Base-by-base conservation (phyloP, 2,888 invertebrate genomes). In the Polydrusus tereticollis region DNA sequence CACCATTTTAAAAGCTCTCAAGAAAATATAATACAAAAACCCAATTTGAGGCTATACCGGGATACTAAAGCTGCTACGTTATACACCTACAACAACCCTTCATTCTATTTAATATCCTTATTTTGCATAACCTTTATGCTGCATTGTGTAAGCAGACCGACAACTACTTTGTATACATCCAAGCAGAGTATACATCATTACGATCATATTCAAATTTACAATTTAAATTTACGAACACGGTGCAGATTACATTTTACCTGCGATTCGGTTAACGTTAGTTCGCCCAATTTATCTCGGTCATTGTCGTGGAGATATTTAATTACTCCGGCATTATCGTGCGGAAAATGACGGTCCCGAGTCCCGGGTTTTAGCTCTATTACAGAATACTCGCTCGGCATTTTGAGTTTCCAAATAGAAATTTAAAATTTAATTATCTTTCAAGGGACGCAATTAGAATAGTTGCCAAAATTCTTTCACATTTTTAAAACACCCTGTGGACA, bases 211-310 rank as follows among this genome's bases (percentile, higher is more conserved):
- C 52, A 55, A 29, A 55, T 55, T 55, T 55, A 55, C 52, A 29
- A 55, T 55, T 29, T 29, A 55, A 29, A 55, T 55, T 55, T 55
- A 55, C 52, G 18, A 55, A 55, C 29, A 41, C 29, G 18, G 33
- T n/a, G n/a, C 29, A 55, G 45, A 66, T 66, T 66, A 66, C 26
- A 57, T 45, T 66, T 66, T 57, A 66, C 66, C 57, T 57, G 66
- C 23, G 66, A 12, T 26, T 55, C 57, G 43, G 57, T 26, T 43
- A 57, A 29, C 55, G 45, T 66, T 45, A 18, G 20, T 57, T 57
- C 43, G 18, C 26, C 20, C 57, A 43, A 66, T 66, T 66, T 66
- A 66, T 26, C 55, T 12, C 57, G 55, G 57, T 45, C 57, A 57
- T 57, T 66, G 66, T 57, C 29, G 8, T 43, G 16, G 33, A 43